Base-by-base conservation (phyloP, 2,888 invertebrate genomes). In the Morpho achilles region DNA sequence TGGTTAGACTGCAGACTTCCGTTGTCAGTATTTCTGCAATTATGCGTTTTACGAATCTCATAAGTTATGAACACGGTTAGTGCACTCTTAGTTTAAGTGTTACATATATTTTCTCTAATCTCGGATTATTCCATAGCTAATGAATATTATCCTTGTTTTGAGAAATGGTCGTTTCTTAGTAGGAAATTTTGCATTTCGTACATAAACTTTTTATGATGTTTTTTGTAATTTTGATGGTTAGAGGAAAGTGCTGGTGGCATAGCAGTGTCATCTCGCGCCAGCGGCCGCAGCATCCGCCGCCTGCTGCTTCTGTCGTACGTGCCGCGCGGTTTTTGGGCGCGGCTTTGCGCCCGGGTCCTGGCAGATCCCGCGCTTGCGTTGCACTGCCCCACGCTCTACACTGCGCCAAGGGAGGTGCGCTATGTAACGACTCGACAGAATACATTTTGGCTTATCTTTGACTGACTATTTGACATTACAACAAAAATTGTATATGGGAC, bases 271-370 rank as follows among this genome's bases (percentile, higher is more conserved):
- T 79, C 73, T 0, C 79, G 93, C 7, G 91, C 92, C 7, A 86
- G 91, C 7, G 92, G 92, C 55, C 91, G 91, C 49, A 89, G 94
- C 0, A 92, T 95, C 49, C 93, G 95, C 0, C 92, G 98, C 0
- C 91, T 99, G 56, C 91, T 99, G 9, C 92, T 99, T 8, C 95
- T 99, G 94, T 97, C 98, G 0, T 99, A 99, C 87, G 97, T 99
- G 77, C 99, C 99, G 1, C 96, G 97, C 65, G 99, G 99, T 0
- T 99, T 99, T 89, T 99, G 99, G 99, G 96, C 99, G 0, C 91
- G 99, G 1, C 92, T 99, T 23, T 96, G 97, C 63, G 97, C 98
- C 0, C 89, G 99, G n/a, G 93, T 98, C 62, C 87, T 99, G 58
- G 98, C 98, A 0, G 99, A 99, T 77, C 95, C 96, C 67, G 93